Percentiles rank a stretch among this genome's conserved stretches.
These are phyloP conservation scores for Capricornis sumatraensis DNA, from an alignment of 2,113 vertebrate genomes.

Conservation along the genomic window DNA sequence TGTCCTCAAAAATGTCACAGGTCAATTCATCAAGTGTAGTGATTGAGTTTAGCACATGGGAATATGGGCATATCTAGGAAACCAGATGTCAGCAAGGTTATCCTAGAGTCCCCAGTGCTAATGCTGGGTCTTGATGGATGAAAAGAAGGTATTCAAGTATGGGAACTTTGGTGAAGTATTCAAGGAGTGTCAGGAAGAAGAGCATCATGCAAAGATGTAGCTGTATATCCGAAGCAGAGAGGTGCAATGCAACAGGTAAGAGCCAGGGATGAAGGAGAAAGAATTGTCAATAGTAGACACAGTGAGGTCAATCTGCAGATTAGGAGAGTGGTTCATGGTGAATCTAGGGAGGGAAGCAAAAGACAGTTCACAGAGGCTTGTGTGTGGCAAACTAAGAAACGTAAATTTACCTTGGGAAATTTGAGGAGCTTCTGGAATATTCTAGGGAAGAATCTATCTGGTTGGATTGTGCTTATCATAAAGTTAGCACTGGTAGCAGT, in stretches of 20 bases:
- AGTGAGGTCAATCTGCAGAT: not conserved
- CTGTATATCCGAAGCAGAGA: not conserved
- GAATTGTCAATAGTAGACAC: not conserved
- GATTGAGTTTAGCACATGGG: not conserved
- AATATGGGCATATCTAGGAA: not conserved
- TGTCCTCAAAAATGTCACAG: not conserved
- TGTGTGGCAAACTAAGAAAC: not conserved
- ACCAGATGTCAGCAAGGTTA: not conserved
- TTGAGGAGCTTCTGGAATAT: not conserved
- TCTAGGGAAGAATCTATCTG: not conserved
- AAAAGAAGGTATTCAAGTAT: not conserved
- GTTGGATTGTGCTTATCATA: not conserved
- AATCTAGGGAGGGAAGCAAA: not conserved
- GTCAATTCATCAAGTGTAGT: not conserved
- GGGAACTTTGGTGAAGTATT: not conserved
- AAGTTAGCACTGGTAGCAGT: not conserved
- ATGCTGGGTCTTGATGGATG: not conserved
- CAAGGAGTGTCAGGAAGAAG: not conserved
- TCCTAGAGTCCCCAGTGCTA: not conserved
- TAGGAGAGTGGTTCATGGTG: not conserved
- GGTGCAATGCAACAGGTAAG: not conserved
- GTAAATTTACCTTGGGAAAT: not conserved
- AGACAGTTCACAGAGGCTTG: not conserved
- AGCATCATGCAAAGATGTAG: not conserved
- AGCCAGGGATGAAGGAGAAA: accelerated